Conservation (phyloP, 23 tunicate species). For the Trididemnum clinides region DNA sequence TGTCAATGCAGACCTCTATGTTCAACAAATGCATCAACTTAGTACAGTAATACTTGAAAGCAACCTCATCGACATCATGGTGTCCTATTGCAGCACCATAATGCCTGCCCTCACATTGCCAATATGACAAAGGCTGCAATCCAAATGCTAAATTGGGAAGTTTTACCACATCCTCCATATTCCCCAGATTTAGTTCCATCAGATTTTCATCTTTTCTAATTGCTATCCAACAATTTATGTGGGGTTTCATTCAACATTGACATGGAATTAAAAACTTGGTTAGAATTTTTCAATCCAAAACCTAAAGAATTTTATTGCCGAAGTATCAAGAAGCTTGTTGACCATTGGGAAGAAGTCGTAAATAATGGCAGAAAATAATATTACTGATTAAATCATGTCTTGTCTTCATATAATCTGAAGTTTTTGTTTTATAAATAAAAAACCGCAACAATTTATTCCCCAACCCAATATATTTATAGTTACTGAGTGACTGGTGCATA, state of each 20-base stretch:
- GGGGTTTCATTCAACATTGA: neutral
- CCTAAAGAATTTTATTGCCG: too few relatives aligned
- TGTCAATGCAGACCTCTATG: neutral
- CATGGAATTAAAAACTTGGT: neutral
- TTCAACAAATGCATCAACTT: neutral
- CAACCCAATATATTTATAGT: too few relatives aligned
- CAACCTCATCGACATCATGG: neutral
- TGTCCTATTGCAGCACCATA: neutral
- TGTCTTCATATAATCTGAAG: neutral
- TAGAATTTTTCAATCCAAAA: neutral
- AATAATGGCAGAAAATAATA: neutral
- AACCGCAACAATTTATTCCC: too few relatives aligned
- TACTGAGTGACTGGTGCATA: too few relatives aligned
- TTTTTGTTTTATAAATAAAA: too few relatives aligned
- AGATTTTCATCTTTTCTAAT: neutral
- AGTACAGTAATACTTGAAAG: neutral
- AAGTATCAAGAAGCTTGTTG: neutral
- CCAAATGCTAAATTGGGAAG: neutral
- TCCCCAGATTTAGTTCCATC: neutral
- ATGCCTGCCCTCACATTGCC: neutral
- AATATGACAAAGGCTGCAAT: neutral
- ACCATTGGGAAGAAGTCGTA: too few relatives aligned
- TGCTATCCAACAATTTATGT: neutral
- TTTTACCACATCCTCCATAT: too few relatives aligned
- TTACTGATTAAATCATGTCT: neutral